Conservation (phyloP, 2,113 vertebrate genomes). For the Tricholaema leucomelas region DNA sequence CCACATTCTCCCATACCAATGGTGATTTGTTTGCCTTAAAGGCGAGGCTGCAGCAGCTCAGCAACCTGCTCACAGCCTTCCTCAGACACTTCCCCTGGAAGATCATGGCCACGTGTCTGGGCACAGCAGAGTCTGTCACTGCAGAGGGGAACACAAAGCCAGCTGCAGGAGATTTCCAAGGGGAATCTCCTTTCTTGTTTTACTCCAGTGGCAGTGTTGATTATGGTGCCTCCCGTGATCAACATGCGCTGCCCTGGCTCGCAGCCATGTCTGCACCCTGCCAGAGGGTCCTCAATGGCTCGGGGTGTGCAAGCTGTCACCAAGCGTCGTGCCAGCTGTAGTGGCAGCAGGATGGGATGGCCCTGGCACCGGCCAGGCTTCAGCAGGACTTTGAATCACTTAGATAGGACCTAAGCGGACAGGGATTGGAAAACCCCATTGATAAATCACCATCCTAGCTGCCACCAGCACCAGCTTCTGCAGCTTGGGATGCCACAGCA, state of each 20-base stretch:
- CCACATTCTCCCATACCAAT: not conserved
- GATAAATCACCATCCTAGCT: too few relatives aligned
- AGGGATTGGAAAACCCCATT: not conserved
- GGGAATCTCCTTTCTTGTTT: not conserved
- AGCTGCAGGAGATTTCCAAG: not conserved
- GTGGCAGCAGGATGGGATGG: accelerated
- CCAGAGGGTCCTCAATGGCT: accelerated
- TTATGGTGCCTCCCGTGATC: accelerated
- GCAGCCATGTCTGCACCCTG: not conserved
- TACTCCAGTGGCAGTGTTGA: too few relatives aligned
- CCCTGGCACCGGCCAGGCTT: not conserved
- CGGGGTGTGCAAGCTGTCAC: accelerated
- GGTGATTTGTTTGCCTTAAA: not conserved
- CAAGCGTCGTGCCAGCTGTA: not conserved
- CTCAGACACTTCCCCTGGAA: not conserved
- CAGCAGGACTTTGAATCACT: not conserved
- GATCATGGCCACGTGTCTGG: not conserved
- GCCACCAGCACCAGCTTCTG: not conserved
- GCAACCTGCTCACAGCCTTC: not conserved
- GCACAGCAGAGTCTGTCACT: not conserved
- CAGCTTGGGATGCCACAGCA: accelerated
- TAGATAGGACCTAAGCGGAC: not conserved
- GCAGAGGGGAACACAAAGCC: not conserved
- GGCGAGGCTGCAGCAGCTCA: not conserved
- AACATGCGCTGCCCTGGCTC: accelerated